phyloP scores from a whole-genome alignment of 1,140 invertebrate genomes.

The Drosophila sucinea region DNA sequence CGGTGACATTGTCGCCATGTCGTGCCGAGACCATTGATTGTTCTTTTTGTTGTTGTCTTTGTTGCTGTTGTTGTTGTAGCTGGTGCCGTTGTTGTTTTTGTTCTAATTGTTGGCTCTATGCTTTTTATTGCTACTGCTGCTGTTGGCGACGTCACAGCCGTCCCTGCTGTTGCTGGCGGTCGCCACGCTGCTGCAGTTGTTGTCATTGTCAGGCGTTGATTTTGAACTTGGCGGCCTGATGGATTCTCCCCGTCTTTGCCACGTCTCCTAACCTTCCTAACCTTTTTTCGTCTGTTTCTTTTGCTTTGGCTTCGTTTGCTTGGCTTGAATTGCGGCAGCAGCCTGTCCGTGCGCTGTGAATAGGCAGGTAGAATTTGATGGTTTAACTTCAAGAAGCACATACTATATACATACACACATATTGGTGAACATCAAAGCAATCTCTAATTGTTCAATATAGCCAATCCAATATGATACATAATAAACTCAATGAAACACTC shows the following conservation, averaged over 20 bases:
- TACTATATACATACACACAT: neutral
- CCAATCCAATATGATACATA: too few relatives aligned
- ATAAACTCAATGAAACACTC: too few relatives aligned
- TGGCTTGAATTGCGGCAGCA: slow-evolving; percentile 23
- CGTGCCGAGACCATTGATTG: slow-evolving; percentile 53
- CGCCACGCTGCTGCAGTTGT: slow-evolving; percentile 64
- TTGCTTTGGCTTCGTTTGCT: slow-evolving; percentile 29
- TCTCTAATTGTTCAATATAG: too few relatives aligned
- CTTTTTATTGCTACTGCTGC: slow-evolving; percentile 15
- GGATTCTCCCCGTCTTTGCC: slow-evolving; percentile 5
- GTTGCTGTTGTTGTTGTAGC: slow-evolving; percentile 17
- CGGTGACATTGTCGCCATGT: slow-evolving; percentile 51
- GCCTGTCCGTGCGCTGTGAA: slow-evolving; percentile 14
- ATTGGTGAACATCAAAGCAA: neutral
- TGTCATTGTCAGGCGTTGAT: slow-evolving; percentile 79
- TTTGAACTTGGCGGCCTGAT: slow-evolving; percentile 65
- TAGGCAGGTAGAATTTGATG: neutral
- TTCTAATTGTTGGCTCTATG: slow-evolving; percentile 7
- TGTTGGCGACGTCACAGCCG: slow-evolving; percentile 18
- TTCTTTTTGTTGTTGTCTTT: slow-evolving; percentile 17
- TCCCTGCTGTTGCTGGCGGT: slow-evolving; percentile 34
- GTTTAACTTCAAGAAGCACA: neutral
- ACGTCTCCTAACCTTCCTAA: too few relatives aligned
- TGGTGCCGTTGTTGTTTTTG: slow-evolving; percentile 20
- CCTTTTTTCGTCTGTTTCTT: slow-evolving; percentile 16